Conservation (phyloP, 53 echinoderm and acorn worm genomes). For the Mesocentrotus franciscanus region DNA sequence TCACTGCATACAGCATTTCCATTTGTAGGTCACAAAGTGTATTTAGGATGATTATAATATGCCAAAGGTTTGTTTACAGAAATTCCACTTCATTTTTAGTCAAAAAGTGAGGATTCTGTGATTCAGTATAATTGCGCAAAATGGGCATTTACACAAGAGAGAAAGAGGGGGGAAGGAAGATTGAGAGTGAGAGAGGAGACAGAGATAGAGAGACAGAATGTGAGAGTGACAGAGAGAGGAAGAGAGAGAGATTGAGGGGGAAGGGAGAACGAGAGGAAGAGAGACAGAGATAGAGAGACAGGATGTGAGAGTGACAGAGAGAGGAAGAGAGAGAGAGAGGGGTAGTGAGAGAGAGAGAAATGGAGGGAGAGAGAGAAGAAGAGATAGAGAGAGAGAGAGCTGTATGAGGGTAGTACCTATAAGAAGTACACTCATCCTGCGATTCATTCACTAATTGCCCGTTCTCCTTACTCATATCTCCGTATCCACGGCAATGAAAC, state of each 20-base stretch:
- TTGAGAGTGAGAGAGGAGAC: too few species aligned
- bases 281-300: neutral
- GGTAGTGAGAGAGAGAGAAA: neutral
- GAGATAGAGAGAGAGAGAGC: neutral
- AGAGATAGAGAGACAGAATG: neutral
- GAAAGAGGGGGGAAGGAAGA: too few species aligned
- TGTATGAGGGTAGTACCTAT: neutral
- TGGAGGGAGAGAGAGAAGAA: neutral
- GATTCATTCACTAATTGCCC: conserved; percentile 54
- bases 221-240: neutral
- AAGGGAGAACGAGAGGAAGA: neutral
- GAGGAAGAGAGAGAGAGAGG: neutral
- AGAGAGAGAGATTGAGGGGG: neutral
- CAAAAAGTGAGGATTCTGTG: neutral
- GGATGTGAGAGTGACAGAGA: neutral
- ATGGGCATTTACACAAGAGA: neutral
- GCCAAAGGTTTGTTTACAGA: neutral
- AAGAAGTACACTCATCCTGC: conserved; percentile 51
- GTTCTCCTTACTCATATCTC: conserved; percentile 47
- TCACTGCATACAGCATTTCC: neutral
- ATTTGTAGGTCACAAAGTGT: neutral
- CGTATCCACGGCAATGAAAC: conserved; percentile 52
- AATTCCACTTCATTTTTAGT: neutral
- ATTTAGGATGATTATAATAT: neutral
- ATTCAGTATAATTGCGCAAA: neutral